Evolutionary conservation across 1,140 invertebrate species (phyloP).

Genomic region (Cepaea nemoralis): DNA sequence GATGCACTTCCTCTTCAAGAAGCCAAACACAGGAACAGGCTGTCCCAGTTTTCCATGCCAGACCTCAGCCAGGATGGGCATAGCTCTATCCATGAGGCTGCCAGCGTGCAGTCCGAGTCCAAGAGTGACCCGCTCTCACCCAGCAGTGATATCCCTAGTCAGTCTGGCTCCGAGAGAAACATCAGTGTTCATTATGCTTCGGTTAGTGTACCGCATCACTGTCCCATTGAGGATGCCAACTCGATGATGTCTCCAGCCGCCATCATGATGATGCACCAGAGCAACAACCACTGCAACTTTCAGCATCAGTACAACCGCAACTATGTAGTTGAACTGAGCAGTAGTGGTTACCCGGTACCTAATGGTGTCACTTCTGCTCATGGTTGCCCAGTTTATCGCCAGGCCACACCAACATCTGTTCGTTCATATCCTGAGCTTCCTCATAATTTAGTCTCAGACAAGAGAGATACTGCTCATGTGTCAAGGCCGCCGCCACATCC

Average conservation of each 20-base stretch:
- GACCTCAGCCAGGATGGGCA: constrained; percentile 53
- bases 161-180: constrained; percentile 65
- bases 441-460: constrained; percentile 22
- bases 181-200: constrained; percentile 58
- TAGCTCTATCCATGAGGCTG: not conserved
- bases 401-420: constrained; percentile 41
- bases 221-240: constrained; percentile 33
- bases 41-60: constrained; percentile 68
- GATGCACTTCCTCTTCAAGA: constrained; percentile 60
- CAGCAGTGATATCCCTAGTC: constrained; percentile 47
- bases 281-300: not conserved
- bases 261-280: constrained; percentile 53
- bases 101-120: constrained; percentile 7
- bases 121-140: constrained; percentile 29
- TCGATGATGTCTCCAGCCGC: constrained; percentile 37
- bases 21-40: constrained; percentile 59
- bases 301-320: constrained; percentile 33
- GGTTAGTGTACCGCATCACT: constrained; percentile 42
- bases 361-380: not conserved
- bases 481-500: constrained; percentile 32
- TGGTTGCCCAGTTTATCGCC: constrained; percentile 37
- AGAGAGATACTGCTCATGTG: not conserved
- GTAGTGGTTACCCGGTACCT: not conserved
- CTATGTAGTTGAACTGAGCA: not conserved
- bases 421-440: constrained; percentile 57